Evolutionary conservation across 2,113 vertebrate species (phyloP), one percentile per base, ranked within the genome.

Genomic region (Neoarius graeffei): DNA sequence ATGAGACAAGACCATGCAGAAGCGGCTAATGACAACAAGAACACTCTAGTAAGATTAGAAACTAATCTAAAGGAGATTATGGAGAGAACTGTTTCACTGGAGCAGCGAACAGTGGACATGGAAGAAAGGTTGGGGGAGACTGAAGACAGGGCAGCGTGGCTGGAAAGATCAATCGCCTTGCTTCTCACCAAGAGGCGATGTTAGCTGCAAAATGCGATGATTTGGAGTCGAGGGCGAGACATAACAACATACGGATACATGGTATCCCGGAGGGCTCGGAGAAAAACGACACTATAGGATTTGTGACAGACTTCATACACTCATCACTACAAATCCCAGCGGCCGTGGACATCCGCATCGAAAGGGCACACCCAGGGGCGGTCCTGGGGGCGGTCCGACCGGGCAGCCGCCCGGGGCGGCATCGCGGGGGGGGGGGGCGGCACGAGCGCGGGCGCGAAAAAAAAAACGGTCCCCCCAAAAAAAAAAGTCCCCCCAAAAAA

Each of bases 281-380:
- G 14, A 59, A 57, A 59, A 81, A 15, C 13, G 56, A 13, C 6
- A 54, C 35, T 4, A 57, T 59, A 25, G 23, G 50, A 57, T 57
- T 57, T n/a, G n/a, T 56, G 20, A 88, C 5, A 67, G 35, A 35
- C 1, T 35, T 35, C 35, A 35, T 35, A 1, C 35, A 2, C 1
- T 35, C 35, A 35, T 35, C 35, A 35, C 35, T 35, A 42, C 35
- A 42, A 42, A 42, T 42, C 35, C 35, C 35, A 35, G 35, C 35
- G 35, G 35, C 66, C 48, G 1, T 35, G 25, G 81, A 84, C 20
- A 27, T 77, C 3, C 25, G 42, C 48, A 50, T 81, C 7, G 42
- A 87, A 69, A 85, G 86, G 50, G 85, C 30, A 20, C 88, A 84
- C n/a, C n/a, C n/a, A n/a, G n/a, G n/a, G n/a, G n/a, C n/a, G n/a